Evolutionary conservation across 2,797 vertebrate genomes (phyloP).

Genomic region (Oreonectes daqikongensis): DNA sequence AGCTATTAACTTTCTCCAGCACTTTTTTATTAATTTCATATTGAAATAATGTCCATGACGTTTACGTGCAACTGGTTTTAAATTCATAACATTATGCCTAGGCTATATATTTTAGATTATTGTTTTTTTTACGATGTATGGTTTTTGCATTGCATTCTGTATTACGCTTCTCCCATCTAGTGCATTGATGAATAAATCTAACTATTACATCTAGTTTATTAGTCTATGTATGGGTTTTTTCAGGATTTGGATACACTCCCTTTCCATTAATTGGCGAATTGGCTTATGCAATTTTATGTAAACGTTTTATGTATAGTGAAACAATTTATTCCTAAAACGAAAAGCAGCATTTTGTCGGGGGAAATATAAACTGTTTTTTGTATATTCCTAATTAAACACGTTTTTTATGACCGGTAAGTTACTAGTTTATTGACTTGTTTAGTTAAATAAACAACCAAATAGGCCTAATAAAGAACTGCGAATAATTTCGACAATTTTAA

Average conservation of each 20-base stretch:
- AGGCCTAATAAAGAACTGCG: neutral
- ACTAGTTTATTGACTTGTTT: too few species aligned
- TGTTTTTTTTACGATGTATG: slow-evolving; percentile 50
- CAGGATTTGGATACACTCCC: too few species aligned
- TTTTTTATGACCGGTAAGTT: neutral
- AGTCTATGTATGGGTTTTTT: too few species aligned
- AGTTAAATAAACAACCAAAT: neutral
- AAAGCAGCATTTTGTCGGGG: too few species aligned
- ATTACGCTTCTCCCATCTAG: slow-evolving; percentile 50
- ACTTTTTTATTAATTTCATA: slow-evolving; percentile 59
- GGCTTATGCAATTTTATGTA: neutral
- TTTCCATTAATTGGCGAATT: too few species aligned
- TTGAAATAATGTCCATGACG: slow-evolving; percentile 54
- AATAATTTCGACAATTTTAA: neutral
- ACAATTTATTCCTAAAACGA: neutral
- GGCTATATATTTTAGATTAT: slow-evolving; percentile 12
- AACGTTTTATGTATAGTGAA: neutral
- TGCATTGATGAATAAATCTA: slow-evolving; percentile 57
- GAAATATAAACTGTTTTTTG: too few species aligned
- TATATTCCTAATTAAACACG: too few species aligned
- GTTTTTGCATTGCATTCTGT: slow-evolving; percentile 50
- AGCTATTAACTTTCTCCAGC: slow-evolving; percentile 47
- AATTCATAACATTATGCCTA: slow-evolving; percentile 42
- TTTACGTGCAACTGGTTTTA: slow-evolving; percentile 35
- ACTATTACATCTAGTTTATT: slow-evolving; percentile 34